Conservation (phyloP, 2,888 invertebrate species). For the Megalurothrips usitatus region DNA sequence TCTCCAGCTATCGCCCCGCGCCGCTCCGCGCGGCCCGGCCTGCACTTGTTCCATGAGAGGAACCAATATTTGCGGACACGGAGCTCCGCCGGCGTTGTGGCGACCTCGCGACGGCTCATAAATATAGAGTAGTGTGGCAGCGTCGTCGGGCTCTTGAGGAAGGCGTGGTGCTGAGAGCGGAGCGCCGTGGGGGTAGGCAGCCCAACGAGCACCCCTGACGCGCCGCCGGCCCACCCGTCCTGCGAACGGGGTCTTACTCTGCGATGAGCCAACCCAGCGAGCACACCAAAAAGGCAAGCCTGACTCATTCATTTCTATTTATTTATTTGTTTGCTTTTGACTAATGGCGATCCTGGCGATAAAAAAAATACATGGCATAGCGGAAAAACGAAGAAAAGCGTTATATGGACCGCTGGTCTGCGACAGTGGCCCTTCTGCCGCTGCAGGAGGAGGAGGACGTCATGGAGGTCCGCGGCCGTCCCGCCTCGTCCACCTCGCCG, state of each 20-base stretch:
- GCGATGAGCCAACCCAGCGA: too few species aligned
- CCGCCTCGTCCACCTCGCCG: too few species aligned
- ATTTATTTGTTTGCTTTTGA: too few species aligned
- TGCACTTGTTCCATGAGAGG: neutral
- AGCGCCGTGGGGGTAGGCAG: neutral
- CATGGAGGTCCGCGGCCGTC: too few species aligned
- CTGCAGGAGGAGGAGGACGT: too few species aligned
- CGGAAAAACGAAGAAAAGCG: too few species aligned
- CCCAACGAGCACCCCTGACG: neutral
- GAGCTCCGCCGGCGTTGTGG: neutral
- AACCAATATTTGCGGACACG: slow-evolving; percentile 1
- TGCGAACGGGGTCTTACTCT: neutral
- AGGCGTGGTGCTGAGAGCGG: neutral
- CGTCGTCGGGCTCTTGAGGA: neutral
- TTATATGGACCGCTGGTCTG: too few species aligned
- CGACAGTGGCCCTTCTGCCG: too few species aligned
- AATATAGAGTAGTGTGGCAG: slow-evolving; percentile 2
- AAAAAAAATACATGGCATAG: too few species aligned
- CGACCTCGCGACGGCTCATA: slow-evolving; percentile 7
- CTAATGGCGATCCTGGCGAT: too few species aligned
- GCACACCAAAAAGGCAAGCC: too few species aligned
- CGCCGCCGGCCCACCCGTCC: neutral
- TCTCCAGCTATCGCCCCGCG: neutral
- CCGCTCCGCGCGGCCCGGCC: neutral
- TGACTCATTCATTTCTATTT: too few species aligned